Percentiles rank a stretch among this genome's conserved stretches.
Conservation (phyloP, 2,797 vertebrate species). For the Lepus oiostolus region DNA sequence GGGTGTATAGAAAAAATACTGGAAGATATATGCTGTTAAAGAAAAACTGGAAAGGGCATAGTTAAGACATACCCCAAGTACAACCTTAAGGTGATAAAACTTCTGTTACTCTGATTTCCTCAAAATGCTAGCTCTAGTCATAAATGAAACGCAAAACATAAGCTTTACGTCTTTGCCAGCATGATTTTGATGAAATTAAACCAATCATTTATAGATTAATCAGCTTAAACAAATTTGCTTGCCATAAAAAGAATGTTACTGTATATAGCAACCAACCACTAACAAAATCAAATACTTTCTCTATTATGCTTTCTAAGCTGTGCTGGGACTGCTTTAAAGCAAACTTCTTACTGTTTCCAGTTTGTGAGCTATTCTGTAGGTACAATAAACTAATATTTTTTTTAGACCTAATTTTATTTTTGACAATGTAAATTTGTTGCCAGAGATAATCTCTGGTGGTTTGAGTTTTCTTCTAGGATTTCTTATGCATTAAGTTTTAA, state of each 20-base stretch:
- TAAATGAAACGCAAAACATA: background rate
- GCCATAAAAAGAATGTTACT: background rate
- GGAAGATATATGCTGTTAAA: background rate
- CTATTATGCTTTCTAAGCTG: background rate
- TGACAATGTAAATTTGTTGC: background rate
- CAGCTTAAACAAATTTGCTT: background rate
- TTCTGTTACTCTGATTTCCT: background rate
- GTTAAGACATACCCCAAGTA: background rate
- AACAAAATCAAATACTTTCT: background rate
- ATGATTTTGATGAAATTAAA: background rate
- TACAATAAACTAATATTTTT: background rate
- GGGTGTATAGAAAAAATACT: background rate
- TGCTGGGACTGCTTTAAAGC: background rate
- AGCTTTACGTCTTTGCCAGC: background rate
- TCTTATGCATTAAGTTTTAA: conserved; percentile 18
- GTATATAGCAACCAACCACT: background rate
- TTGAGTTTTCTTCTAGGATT: background rate
- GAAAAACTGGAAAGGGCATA: background rate
- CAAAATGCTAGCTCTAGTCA: background rate
- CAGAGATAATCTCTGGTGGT: background rate
- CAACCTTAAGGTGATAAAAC: background rate
- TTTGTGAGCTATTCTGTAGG: background rate
- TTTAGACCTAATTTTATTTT: background rate
- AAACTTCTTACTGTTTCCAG: background rate
- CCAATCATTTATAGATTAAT: background rate